phyloP scores from a whole-genome alignment of 2,888 invertebrate genomes.

The Rhaphigaster nebulosa region DNA sequence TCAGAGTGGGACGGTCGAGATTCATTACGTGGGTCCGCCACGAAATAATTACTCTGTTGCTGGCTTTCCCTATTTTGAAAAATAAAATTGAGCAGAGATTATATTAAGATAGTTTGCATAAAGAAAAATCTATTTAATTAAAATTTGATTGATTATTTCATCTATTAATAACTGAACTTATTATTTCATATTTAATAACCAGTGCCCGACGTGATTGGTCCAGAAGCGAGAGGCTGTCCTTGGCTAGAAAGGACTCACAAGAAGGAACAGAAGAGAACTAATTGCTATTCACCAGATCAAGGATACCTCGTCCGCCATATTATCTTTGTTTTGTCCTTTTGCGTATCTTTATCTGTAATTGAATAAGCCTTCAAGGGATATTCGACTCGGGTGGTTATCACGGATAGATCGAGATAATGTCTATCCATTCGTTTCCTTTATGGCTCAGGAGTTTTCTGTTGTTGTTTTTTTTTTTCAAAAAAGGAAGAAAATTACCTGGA shows the following conservation, averaged over 20 bases:
- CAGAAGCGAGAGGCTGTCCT: too few species aligned
- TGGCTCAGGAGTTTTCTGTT: not conserved
- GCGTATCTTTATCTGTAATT: conserved; percentile 11
- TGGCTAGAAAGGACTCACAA: not conserved
- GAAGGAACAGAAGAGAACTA: not conserved
- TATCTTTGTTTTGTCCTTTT: not conserved
- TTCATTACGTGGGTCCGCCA: too few species aligned
- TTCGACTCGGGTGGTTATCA: not conserved
- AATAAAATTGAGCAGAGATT: too few species aligned
- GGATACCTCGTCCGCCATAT: conserved; percentile 13
- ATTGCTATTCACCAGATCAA: not conserved
- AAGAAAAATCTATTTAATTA: too few species aligned
- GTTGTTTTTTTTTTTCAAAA: not conserved
- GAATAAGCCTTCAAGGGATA: conserved; percentile 28
- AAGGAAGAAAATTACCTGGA: not conserved
- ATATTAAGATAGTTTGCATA: too few species aligned
- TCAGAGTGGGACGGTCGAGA: too few species aligned
- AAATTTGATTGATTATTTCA: too few species aligned
- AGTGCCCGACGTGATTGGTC: too few species aligned
- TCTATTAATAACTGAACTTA: too few species aligned
- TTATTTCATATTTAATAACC: too few species aligned
- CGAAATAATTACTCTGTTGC: too few species aligned
- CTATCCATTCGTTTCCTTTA: not conserved
- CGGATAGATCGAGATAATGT: not conserved
- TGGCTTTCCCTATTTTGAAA: too few species aligned